phyloP scores from a whole-genome alignment of 2,113 vertebrate species.

The Hippoglossus stenolepis region DNA sequence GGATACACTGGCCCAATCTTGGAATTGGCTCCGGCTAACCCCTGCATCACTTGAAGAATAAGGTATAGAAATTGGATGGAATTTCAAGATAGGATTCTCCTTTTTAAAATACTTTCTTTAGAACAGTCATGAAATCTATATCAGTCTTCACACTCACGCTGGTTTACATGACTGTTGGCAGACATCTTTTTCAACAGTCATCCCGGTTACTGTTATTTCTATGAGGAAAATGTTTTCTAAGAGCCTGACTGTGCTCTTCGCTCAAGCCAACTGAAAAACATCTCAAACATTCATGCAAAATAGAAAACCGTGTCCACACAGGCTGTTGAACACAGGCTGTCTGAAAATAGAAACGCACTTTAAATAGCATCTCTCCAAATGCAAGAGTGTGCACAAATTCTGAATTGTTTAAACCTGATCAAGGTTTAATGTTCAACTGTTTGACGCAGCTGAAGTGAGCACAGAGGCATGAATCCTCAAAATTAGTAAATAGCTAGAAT shows the following conservation, averaged over 20 bases:
- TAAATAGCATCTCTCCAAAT: constrained; percentile 53
- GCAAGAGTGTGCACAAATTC: constrained; percentile 12
- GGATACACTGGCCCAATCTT: too few relatives aligned
- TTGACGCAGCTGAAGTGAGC: not conserved
- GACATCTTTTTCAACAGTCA: not conserved
- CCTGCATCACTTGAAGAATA: too few relatives aligned
- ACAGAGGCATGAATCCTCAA: not conserved
- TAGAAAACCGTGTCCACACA: constrained; percentile 24
- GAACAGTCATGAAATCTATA: not conserved
- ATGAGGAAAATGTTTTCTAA: not conserved
- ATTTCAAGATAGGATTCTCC: not conserved
- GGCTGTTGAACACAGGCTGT: constrained; percentile 24
- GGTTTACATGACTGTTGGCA: not conserved
- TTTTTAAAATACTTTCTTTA: not conserved
- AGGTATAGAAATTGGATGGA: too few relatives aligned
- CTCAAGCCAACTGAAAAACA: not conserved
- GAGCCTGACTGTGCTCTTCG: not conserved
- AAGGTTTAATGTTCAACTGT: constrained; percentile 16
- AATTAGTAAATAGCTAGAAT: too few relatives aligned
- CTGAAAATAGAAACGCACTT: constrained; percentile 51
- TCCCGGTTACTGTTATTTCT: not conserved
- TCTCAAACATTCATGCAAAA: constrained; percentile 42
- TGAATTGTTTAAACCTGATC: constrained; percentile 33
- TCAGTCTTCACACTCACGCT: not conserved
- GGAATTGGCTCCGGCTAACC: too few relatives aligned